Evolutionary conservation across 2,113 vertebrate species (phyloP).

Genomic region (Pelecanoides urinatrix): DNA sequence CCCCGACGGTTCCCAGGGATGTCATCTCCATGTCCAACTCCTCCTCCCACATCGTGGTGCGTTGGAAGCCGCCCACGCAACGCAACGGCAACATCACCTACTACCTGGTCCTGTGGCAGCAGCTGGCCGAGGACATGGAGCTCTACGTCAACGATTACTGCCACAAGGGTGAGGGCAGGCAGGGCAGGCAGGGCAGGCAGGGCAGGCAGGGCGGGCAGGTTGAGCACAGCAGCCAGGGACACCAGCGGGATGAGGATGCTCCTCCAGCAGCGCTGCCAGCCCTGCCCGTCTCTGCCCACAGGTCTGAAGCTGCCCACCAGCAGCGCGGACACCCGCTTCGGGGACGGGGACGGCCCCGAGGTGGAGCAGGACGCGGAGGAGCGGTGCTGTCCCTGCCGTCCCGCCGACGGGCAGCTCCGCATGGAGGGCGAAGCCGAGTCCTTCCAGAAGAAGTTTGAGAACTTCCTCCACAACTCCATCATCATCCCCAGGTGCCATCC

Average conservation of each 20-base stretch:
- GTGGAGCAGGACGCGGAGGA: constrained; percentile 37
- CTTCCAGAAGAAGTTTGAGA: constrained; percentile 85
- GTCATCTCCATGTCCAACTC: constrained; percentile 83
- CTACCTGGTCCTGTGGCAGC: constrained; percentile 82
- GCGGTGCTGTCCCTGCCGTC: constrained; percentile 77
- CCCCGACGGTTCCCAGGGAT: constrained; percentile 74
- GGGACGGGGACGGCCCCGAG: constrained; percentile 32
- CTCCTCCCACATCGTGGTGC: constrained; percentile 79
- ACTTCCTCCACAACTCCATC: constrained; percentile 81
- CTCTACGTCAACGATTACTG: constrained; percentile 80
- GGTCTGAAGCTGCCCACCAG: constrained; percentile 80
- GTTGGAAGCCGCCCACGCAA: constrained; percentile 78
- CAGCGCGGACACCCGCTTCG: constrained; percentile 72
- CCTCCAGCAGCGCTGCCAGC: background rate
- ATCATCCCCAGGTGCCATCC: constrained; percentile 74
- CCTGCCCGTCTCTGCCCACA: background rate
- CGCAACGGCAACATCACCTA: constrained; percentile 81
- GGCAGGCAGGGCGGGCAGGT: background rate
- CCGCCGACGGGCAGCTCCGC: constrained; percentile 39
- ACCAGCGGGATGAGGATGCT: accelerated
- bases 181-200: background rate
- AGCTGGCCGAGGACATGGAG: constrained; percentile 76
- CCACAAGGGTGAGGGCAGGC: constrained; percentile 70
- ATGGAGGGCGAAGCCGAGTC: constrained; percentile 65
- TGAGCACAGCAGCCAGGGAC: accelerated